phyloP scores from a whole-genome alignment of 1,140 invertebrate species.

The Drosophila mojavensis region DNA sequence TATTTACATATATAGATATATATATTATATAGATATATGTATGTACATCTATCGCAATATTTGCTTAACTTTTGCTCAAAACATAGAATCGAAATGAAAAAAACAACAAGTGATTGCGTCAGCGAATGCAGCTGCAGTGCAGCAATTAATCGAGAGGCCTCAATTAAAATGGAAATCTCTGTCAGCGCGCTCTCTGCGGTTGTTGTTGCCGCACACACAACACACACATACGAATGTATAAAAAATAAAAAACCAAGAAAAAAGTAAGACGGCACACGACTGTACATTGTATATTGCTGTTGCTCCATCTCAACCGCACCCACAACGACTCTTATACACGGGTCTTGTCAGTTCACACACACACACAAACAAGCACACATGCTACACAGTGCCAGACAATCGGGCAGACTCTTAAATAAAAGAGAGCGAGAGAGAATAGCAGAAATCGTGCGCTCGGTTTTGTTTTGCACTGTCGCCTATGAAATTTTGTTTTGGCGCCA shows the following conservation, averaged over 20 bases:
- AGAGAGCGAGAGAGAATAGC: constrained; percentile 6
- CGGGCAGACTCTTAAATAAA: constrained; percentile 19
- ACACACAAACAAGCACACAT: constrained; percentile 4
- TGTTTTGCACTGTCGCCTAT: constrained; percentile 45
- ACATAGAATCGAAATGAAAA: constrained; percentile 20
- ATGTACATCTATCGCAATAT: neutral
- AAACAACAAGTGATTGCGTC: constrained; percentile 42
- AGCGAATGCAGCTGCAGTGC: constrained; percentile 46
- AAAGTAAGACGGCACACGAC: constrained; percentile 68
- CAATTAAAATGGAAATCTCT: constrained; percentile 76
- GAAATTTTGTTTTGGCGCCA: constrained; percentile 64
- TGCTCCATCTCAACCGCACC: constrained; percentile 59
- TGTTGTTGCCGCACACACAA: constrained; percentile 30
- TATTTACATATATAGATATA: too few species aligned
- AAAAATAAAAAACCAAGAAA: constrained; percentile 30
- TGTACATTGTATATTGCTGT: constrained; percentile 56
- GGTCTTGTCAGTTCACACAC: constrained; percentile 31
- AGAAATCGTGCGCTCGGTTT: constrained; percentile 10
- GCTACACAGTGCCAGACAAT: constrained; percentile 30
- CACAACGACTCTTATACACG: constrained; percentile 71
- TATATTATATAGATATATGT: neutral
- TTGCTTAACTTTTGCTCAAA: constrained; percentile 28
- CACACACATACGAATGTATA: neutral
- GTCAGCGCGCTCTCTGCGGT: constrained; percentile 57
- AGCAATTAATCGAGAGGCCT: constrained; percentile 75